A percentile compares a stretch with the other conserved stretches of the same genome.
Conservation (phyloP, 2,113 vertebrate genomes). For the Cnemophilus loriae region DNA sequence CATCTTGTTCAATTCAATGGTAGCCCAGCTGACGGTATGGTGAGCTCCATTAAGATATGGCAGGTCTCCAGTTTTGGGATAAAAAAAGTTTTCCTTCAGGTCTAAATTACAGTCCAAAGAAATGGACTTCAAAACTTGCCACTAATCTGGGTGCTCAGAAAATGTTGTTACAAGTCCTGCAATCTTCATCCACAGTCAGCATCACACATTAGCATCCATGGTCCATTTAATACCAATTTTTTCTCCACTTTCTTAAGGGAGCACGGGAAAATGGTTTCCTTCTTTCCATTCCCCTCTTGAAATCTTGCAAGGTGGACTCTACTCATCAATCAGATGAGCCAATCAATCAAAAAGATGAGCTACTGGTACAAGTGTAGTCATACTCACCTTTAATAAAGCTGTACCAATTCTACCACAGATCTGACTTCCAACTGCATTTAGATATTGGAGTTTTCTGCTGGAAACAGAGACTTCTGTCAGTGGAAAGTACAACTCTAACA, state of each 20-base stretch:
- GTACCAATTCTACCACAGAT: background rate
- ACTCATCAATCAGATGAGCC: background rate
- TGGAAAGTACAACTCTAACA: background rate
- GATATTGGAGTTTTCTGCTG: background rate
- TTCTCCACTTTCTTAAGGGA: background rate
- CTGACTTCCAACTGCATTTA: background rate
- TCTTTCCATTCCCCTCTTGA: background rate
- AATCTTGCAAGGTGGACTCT: background rate
- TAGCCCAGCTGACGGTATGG: background rate
- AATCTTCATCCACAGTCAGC: background rate
- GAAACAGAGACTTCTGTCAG: background rate
- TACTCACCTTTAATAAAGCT: background rate
- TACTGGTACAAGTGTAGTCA: background rate
- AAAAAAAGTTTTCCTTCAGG: background rate
- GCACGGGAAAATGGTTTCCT: fast-evolving
- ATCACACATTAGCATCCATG: no score
- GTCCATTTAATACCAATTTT: background rate
- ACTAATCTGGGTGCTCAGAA: background rate
- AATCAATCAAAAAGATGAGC: background rate
- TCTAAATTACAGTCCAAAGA: background rate
- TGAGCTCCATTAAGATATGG: background rate
- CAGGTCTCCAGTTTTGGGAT: background rate
- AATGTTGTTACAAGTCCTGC: background rate
- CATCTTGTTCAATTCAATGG: background rate
- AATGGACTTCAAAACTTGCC: background rate